These are phyloP conservation scores for Neotoma lepida DNA, from an alignment of 2,113 vertebrate species.

Conservation along the genomic window DNA sequence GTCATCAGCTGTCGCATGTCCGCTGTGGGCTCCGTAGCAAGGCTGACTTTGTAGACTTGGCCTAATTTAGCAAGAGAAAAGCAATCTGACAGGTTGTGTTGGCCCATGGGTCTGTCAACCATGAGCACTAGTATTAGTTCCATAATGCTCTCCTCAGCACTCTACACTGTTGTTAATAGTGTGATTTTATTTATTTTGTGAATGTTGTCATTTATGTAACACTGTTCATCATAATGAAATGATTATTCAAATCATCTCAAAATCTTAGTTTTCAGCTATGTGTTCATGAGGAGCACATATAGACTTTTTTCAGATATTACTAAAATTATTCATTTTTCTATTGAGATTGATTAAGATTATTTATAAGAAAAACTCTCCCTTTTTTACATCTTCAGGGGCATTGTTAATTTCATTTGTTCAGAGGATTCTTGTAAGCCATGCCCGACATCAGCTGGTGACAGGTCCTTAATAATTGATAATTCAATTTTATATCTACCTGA, in stretches of 20 bases:
- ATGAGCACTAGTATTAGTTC: not conserved
- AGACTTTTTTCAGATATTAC: not conserved
- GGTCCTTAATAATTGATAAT: conserved; percentile 52
- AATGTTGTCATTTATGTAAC: not conserved
- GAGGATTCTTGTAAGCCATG: not conserved
- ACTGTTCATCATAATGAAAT: not conserved
- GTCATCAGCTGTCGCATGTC: not conserved
- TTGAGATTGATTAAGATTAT: not conserved
- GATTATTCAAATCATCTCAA: not conserved
- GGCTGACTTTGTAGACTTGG: not conserved
- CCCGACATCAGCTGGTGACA: not conserved
- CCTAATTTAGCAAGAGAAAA: not conserved
- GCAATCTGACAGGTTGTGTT: fast-evolving
- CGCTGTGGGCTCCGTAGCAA: not conserved
- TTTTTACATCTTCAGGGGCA: not conserved
- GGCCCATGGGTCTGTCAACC: not conserved
- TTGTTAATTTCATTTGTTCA: conserved; percentile 40
- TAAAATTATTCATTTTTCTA: conserved; percentile 35
- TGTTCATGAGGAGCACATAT: not conserved
- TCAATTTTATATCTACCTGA: conserved; percentile 10
- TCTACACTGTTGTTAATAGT: too few species aligned
- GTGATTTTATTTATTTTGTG: not conserved
- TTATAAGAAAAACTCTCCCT: not conserved
- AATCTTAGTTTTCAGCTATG: conserved; percentile 21
- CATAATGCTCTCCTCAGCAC: not conserved